Evolutionary conservation across 2,888 invertebrate genomes (phyloP).

Genomic region (Dugesia japonica): DNA sequence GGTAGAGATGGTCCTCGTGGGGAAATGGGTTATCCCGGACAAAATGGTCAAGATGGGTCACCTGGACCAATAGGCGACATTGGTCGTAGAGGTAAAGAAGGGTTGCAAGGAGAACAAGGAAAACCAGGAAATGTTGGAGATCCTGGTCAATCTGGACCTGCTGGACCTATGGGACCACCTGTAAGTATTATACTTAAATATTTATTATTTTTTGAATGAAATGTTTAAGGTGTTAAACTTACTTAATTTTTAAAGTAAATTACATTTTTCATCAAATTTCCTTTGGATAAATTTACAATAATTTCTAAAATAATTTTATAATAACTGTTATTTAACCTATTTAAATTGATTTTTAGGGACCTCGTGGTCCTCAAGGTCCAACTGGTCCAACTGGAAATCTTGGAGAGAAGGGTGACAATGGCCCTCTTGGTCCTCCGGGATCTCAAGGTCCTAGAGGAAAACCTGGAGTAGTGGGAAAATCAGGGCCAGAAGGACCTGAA

Average conservation of each 20-base stretch:
- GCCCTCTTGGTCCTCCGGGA: constrained; percentile 31
- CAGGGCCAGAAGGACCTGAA: constrained; percentile 35
- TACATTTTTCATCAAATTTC: too few relatives aligned
- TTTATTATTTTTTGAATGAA: too few relatives aligned
- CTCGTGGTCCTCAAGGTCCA: constrained; percentile 27
- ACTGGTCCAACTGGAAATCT: constrained; percentile 38
- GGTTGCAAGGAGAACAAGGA: constrained; percentile 25
- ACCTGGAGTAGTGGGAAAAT: constrained; percentile 34
- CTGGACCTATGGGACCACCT: constrained; percentile 43
- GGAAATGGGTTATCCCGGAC: constrained; percentile 36
- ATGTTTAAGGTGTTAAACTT: too few relatives aligned
- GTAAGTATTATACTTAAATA: not conserved
- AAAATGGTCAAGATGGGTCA: not conserved
- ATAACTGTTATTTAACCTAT: too few relatives aligned
- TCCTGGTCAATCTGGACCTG: constrained; percentile 37
- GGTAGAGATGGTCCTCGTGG: constrained; percentile 35
- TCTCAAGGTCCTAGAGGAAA: constrained; percentile 30
- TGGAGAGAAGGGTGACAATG: constrained; percentile 2
- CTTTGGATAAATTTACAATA: too few relatives aligned
- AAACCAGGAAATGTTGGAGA: constrained; percentile 34
- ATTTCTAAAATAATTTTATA: too few relatives aligned
- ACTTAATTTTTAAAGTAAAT: too few relatives aligned
- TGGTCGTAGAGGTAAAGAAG: constrained; percentile 35
- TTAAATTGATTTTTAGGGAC: constrained; percentile 30
- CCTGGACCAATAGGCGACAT: constrained; percentile 36